Conservation (phyloP, 2,888 invertebrate species). For the Calliopum simillimum region DNA sequence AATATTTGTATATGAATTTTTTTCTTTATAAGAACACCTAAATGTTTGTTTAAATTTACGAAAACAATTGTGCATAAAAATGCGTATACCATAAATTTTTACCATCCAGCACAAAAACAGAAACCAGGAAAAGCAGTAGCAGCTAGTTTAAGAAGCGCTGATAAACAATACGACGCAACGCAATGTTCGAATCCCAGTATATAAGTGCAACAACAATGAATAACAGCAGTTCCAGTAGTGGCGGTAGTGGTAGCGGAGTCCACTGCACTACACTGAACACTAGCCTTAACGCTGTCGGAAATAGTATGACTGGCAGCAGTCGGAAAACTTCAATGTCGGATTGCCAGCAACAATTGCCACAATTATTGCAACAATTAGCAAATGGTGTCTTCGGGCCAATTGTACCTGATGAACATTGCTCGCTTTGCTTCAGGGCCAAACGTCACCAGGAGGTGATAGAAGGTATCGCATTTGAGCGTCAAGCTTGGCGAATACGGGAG, state of each 20-base stretch:
- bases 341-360: constrained; percentile 45
- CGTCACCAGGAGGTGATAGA: constrained; percentile 79
- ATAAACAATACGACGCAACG: constrained; percentile 27
- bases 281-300: background rate
- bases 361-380: constrained; percentile 47
- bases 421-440: constrained; percentile 61
- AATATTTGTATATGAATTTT: too few species aligned
- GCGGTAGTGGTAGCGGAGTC: constrained; percentile 30
- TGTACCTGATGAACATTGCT: constrained; percentile 53
- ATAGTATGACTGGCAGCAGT: constrained; percentile 32
- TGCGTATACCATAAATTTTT: too few species aligned
- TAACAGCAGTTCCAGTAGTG: constrained; percentile 21
- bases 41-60: too few species aligned
- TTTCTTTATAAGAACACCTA: too few species aligned
- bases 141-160: background rate
- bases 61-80: too few species aligned
- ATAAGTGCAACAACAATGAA: constrained; percentile 39
- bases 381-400: constrained; percentile 45
- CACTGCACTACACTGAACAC: constrained; percentile 27
- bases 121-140: constrained; percentile 37
- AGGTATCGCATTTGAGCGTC: constrained; percentile 74
- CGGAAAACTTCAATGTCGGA: constrained; percentile 54
- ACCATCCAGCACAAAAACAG: constrained; percentile 29
- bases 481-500: constrained; percentile 94
- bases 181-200: constrained; percentile 52